Evolutionary conservation across 2,113 vertebrate genomes (phyloP).

Genomic region (Polypterus bichir): DNA sequence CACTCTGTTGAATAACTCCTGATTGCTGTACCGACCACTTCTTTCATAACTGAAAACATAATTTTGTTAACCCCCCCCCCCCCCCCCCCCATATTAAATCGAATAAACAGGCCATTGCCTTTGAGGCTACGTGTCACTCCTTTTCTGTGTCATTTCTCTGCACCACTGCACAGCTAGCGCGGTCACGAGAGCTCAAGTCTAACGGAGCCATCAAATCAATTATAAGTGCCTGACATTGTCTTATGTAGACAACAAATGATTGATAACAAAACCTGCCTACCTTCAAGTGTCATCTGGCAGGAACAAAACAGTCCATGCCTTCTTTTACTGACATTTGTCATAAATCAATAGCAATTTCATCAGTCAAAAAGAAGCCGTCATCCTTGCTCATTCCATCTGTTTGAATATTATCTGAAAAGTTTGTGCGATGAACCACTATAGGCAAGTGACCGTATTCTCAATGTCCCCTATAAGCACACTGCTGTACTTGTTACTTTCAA

Average conservation of each 20-base stretch:
- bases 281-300: slow-evolving; percentile 69
- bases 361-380: slow-evolving; percentile 52
- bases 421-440: slow-evolving; percentile 3
- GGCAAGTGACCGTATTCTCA: not conserved
- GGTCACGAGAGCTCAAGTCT: slow-evolving; percentile 41
- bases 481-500: slow-evolving; percentile 1
- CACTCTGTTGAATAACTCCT: not conserved
- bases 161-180: slow-evolving; percentile 39
- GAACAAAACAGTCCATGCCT: slow-evolving; percentile 61
- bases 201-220: slow-evolving; percentile 52
- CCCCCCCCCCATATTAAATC: slow-evolving; percentile 33
- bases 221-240: slow-evolving; percentile 42
- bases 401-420: slow-evolving; percentile 38
- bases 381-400: slow-evolving; percentile 46
- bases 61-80: slow-evolving; percentile 6
- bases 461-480: not conserved
- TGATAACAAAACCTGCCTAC: slow-evolving; percentile 80
- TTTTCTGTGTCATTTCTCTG: slow-evolving; percentile 50
- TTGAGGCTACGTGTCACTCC: slow-evolving; percentile 50
- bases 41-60: not conserved
- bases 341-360: slow-evolving; percentile 86
- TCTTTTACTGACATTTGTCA: slow-evolving; percentile 68
- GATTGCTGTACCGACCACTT: not conserved
- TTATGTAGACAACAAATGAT: slow-evolving; percentile 56
- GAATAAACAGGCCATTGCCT: slow-evolving; percentile 36